A percentile compares a stretch with the other conserved stretches of the same genome.
Evolutionary conservation across 2,797 vertebrate genomes (phyloP).

Genomic region (Babyrousa celebensis): DNA sequence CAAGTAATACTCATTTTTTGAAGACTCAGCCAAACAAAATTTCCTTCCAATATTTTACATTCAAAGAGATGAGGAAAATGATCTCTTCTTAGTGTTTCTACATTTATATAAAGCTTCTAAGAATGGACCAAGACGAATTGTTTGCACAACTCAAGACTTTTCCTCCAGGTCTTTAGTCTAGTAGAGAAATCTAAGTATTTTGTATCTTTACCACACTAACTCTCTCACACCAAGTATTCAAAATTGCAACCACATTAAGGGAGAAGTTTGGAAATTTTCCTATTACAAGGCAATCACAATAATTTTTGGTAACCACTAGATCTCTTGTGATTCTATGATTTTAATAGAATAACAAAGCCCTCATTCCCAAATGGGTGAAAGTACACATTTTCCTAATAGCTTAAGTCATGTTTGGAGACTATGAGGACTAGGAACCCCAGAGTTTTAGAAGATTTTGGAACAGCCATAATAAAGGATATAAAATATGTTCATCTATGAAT

Average conservation of each 20-base stretch:
- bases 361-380: constrained; percentile 67
- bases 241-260: constrained; percentile 72
- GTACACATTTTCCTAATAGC: constrained; percentile 63
- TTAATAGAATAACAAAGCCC: constrained; percentile 57
- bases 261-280: constrained; percentile 75
- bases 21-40: constrained; percentile 55
- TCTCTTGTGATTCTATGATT: constrained; percentile 69
- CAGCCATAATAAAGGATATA: neutral
- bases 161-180: constrained; percentile 65
- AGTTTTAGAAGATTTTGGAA: constrained; percentile 34
- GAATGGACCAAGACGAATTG: neutral
- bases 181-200: constrained; percentile 64
- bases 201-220: constrained; percentile 39
- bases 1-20: constrained; percentile 59
- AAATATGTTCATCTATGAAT: neutral
- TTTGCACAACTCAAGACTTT: constrained; percentile 60
- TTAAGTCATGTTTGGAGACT: constrained; percentile 58
- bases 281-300: constrained; percentile 57
- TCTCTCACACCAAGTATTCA: constrained; percentile 66
- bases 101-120: constrained; percentile 59
- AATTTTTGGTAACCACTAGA: constrained; percentile 68
- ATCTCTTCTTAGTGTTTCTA: constrained; percentile 57
- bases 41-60: constrained; percentile 63
- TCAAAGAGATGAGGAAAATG: constrained; percentile 63
- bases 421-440: neutral